Evolutionary conservation across 2,113 vertebrate species (phyloP).

Genomic region (Himantopus leucocephalus): DNA sequence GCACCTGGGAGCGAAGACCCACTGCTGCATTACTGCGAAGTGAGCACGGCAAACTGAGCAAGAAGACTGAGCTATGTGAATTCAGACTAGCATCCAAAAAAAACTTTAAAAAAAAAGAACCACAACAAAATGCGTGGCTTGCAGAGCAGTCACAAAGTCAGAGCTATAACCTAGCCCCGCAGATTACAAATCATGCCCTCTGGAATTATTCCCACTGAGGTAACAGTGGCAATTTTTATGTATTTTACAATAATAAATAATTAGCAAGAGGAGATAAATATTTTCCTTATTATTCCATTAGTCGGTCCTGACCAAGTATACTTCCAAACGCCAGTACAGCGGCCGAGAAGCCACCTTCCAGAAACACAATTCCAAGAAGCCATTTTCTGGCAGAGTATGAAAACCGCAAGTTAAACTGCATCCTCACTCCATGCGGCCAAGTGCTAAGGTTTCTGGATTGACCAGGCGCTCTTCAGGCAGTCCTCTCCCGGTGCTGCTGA

Average conservation of each 20-base stretch:
- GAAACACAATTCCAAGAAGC: not conserved
- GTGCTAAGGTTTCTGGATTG: rapidly evolving
- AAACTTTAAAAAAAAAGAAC: not conserved
- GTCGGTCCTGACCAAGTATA: not conserved
- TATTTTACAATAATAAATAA: not conserved
- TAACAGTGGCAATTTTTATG: not conserved
- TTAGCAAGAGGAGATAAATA: not conserved
- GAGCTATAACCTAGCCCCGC: not conserved
- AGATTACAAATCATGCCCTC: not conserved
- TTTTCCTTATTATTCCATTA: not conserved
- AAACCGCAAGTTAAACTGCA: not conserved
- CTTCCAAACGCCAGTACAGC: not conserved
- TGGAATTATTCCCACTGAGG: not conserved
- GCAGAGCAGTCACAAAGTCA: too few relatives aligned
- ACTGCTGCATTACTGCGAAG: too few relatives aligned
- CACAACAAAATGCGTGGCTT: not conserved
- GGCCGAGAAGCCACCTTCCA: not conserved
- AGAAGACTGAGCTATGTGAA: not conserved
- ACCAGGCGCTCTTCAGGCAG: rapidly evolving
- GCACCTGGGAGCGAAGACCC: rapidly evolving
- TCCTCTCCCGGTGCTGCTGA: not conserved
- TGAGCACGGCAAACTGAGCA: not conserved
- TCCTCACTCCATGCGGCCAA: rapidly evolving
- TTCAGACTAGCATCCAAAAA: not conserved
- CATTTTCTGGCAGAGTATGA: not conserved